Conservation (phyloP, 1,140 invertebrate genomes). For the Nephila pilipes region DNA sequence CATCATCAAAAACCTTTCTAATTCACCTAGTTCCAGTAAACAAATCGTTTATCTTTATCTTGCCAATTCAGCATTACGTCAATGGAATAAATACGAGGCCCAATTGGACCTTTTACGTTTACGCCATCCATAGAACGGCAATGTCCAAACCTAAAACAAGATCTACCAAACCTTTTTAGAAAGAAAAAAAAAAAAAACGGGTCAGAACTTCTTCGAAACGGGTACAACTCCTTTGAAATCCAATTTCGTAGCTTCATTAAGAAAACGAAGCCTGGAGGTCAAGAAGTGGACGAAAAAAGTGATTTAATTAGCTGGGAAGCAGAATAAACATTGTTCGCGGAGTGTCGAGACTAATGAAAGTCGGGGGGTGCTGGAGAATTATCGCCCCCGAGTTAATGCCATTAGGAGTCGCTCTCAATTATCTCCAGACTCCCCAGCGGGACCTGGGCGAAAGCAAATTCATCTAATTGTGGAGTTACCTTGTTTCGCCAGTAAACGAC, state of each 20-base stretch:
- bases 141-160: too few relatives aligned
- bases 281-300: conserved; percentile 17
- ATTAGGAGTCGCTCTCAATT: conserved; percentile 55
- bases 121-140: too few relatives aligned
- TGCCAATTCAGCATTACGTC: too few relatives aligned
- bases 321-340: conserved; percentile 50
- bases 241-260: conserved; percentile 31
- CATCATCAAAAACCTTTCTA: too few relatives aligned
- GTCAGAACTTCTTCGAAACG: too few relatives aligned
- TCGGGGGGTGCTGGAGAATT: conserved; percentile 5
- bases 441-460: conserved; percentile 9
- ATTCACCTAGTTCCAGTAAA: too few relatives aligned
- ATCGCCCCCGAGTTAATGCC: conserved; percentile 50
- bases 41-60: too few relatives aligned
- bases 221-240: too few relatives aligned
- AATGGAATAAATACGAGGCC: too few relatives aligned
- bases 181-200: too few relatives aligned
- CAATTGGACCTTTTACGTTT: too few relatives aligned
- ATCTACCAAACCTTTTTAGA: too few relatives aligned
- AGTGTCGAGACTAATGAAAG: conserved; percentile 45
- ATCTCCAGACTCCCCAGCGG: background rate
- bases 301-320: conserved; percentile 42
- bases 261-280: conserved; percentile 4
- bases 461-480: conserved; percentile 32
- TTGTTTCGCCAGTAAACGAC: background rate